Evolutionary conservation across 2,888 invertebrate species (phyloP), one percentile per base, ranked within the genome.

Genomic region (Panorpa germanica): DNA sequence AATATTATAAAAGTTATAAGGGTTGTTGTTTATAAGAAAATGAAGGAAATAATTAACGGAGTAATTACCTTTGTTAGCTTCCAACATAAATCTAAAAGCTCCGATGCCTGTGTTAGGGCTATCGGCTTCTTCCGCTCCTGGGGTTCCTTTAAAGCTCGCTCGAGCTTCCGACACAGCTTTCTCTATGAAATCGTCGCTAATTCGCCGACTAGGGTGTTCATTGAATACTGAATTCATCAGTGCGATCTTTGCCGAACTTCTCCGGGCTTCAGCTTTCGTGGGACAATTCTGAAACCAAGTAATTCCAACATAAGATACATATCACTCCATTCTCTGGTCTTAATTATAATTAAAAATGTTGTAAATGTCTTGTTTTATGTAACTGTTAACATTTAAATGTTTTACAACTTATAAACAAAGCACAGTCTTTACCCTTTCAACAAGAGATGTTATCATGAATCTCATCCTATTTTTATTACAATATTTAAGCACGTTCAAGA

Each of bases 141-240:
- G 47, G 34, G 59, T 57, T 5, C 70, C 70, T 29, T 81, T 77
- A 49, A 82, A 83, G 24, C 85, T 83, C 18, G 78, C 72, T 27
- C 82, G 63, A n/a, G 91, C 91, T 53, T 91, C 90, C 11, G 76
- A 68, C 19, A 91, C 82, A 19, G 91, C 90, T 55, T 85, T 85
- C 50, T 86, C 83, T 32, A 91, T 88, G 51, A 91, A 91, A 46
- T 86, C 85, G 47, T 90, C 88, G 4, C 86, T 82, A 44, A 91
- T 91, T 41, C 80, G 70, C 34, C 91, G 61, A 2, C 86, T 85
- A 23, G 90, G 90, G 54, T 91, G 91, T 46, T 91, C 91, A 51
- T 91, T 91, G 56, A 91, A 91, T 28, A 91, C 88, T 7, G 88
- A 90, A 59, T 91, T 91, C 90, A 91, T 91, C 11, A 91, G 61